These are phyloP conservation scores for Sycophaga agraensis DNA, from an alignment of 1,140 invertebrate species.

Conservation along the genomic window DNA sequence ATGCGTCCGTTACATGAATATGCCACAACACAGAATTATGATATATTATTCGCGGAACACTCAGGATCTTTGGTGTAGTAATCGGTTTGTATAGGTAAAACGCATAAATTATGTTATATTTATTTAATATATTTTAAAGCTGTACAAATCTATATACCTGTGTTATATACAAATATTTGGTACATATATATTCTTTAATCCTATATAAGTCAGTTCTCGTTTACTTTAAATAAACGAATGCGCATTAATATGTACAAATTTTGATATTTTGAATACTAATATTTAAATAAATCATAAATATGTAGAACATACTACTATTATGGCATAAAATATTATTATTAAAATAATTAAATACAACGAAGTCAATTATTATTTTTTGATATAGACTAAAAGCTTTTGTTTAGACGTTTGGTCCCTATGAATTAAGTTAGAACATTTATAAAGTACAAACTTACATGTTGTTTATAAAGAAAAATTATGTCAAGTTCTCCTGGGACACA, in stretches of 20 bases:
- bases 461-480: background rate
- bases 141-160: conserved; percentile 13
- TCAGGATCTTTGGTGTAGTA: conserved; percentile 17
- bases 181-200: conserved; percentile 2
- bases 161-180: conserved; percentile 20
- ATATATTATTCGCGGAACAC: conserved; percentile 12
- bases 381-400: background rate
- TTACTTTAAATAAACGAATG: conserved; percentile 4
- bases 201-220: background rate
- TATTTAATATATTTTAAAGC: conserved; percentile 21
- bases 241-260: conserved; percentile 12
- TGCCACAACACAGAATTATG: background rate
- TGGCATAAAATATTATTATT: conserved; percentile 5
- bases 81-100: conserved; percentile 5
- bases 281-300: background rate
- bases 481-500: background rate
- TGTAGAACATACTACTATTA: background rate
- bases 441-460: conserved; percentile 18
- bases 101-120: conserved; percentile 20
- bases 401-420: conserved; percentile 2
- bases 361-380: background rate
- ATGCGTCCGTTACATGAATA: conserved; percentile 6
- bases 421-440: background rate
- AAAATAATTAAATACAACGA: background rate
- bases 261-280: background rate